Percentiles rank a stretch among this genome's conserved stretches.
These are phyloP conservation scores for Thamnophis sirtalis DNA, from an alignment of 2,113 vertebrate species.

Conservation along the genomic window DNA sequence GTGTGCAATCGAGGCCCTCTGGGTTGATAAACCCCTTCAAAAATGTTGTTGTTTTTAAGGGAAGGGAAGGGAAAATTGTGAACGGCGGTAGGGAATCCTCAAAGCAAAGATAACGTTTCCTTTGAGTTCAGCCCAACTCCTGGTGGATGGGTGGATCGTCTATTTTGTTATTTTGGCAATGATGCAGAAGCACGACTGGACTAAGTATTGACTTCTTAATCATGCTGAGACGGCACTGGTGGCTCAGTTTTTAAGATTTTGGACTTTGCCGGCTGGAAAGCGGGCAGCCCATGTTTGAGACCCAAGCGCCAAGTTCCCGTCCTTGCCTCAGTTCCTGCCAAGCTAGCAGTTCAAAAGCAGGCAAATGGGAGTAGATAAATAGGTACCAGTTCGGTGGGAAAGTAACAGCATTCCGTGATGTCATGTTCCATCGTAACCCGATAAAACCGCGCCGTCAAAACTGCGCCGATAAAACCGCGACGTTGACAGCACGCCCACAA, in stretches of 20 bases:
- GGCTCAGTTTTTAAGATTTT: neutral
- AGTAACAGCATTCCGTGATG: neutral
- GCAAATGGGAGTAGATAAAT: neutral
- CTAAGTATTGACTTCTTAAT: neutral
- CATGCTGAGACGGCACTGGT: neutral
- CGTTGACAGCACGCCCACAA: too few species aligned
- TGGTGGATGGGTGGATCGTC: neutral
- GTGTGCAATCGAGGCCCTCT: neutral
- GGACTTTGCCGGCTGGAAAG: neutral
- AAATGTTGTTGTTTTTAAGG: neutral
- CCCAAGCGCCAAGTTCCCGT: neutral
- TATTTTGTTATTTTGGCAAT: neutral
- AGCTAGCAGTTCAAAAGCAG: neutral
- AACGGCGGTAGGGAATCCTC: neutral
- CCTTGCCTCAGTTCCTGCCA: neutral
- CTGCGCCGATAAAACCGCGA: too few species aligned
- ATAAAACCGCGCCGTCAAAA: too few species aligned
- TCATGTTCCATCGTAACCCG: too few species aligned
- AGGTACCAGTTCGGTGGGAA: neutral
- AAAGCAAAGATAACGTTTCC: neutral
- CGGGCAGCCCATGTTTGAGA: neutral
- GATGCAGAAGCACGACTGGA: neutral
- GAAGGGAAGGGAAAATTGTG: neutral
- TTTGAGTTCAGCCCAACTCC: neutral
- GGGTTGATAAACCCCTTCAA: neutral